Conservation (phyloP, 2,113 vertebrate genomes). For the Campylorhamphus procurvoides region DNA sequence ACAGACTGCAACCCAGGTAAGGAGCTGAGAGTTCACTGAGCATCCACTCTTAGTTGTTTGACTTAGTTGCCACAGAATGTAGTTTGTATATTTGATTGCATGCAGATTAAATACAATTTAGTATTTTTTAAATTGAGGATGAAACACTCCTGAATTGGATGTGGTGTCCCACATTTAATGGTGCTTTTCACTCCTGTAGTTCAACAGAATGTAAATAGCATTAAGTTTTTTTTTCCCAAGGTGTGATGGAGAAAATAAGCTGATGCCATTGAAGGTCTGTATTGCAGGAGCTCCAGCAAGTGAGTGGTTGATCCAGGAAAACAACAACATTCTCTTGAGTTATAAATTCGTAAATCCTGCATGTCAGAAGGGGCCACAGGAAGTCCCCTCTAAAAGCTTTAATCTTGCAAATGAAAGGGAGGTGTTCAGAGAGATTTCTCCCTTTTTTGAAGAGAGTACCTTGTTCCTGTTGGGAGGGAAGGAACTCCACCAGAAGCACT, state of each 20-base stretch:
- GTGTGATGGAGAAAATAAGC: background rate
- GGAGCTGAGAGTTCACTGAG: constrained; percentile 20
- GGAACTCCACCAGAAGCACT: background rate
- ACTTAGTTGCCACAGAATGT: background rate
- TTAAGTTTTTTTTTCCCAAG: background rate
- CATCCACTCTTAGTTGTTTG: background rate
- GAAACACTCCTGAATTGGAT: background rate
- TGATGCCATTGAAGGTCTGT: background rate
- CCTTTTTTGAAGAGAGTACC: background rate
- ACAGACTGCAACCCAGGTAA: constrained; percentile 93
- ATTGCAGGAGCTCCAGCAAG: background rate
- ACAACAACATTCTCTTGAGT: background rate
- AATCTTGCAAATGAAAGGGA: background rate
- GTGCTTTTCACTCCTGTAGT: background rate
- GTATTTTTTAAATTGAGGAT: background rate
- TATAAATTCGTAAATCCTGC: background rate
- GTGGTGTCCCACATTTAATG: background rate
- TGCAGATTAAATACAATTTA: background rate
- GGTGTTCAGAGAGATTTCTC: background rate
- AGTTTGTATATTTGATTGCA: background rate
- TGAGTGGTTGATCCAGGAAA: background rate
- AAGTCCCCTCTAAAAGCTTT: background rate
- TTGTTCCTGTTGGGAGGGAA: background rate
- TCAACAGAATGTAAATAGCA: background rate
- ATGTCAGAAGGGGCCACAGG: background rate